Evolutionary conservation across 1,140 invertebrate genomes (phyloP).

Genomic region (Calliphora vicina): DNA sequence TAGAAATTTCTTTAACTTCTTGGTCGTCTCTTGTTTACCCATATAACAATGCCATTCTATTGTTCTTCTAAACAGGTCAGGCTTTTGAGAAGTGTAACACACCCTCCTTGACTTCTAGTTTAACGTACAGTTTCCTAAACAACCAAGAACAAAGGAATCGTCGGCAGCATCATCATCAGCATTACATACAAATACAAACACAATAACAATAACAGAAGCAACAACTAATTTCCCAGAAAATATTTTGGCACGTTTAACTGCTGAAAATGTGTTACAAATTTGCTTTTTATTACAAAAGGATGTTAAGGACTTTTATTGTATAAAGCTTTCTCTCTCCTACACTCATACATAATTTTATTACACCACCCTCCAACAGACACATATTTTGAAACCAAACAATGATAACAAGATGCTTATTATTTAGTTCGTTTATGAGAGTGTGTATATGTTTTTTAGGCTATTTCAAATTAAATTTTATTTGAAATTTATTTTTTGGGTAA

Average conservation of each 20-base stretch:
- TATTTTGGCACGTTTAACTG: conserved; percentile 33
- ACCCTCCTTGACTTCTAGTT: background rate
- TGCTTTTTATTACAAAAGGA: conserved; percentile 28
- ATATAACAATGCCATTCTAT: conserved; percentile 1
- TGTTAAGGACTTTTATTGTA: conserved; percentile 27
- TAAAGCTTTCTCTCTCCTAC: background rate
- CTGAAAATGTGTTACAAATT: conserved; percentile 32
- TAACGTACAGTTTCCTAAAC: background rate
- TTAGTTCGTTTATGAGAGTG: background rate
- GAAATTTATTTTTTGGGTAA: background rate
- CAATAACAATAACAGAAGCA: background rate
- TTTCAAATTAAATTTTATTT: background rate
- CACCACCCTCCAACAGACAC: background rate
- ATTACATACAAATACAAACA: background rate
- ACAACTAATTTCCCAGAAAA: conserved; percentile 31
- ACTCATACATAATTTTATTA: too few relatives aligned
- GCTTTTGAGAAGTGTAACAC: background rate
- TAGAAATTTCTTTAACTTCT: too few relatives aligned
- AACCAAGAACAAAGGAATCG: background rate
- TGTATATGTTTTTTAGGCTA: background rate
- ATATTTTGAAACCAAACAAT: background rate
- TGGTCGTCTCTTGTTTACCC: background rate
- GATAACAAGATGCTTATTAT: background rate
- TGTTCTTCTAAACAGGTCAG: conserved; percentile 30
- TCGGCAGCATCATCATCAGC: background rate